Evolutionary conservation across 1,140 invertebrate species (phyloP).

Genomic region (Ganaspis sp.): DNA sequence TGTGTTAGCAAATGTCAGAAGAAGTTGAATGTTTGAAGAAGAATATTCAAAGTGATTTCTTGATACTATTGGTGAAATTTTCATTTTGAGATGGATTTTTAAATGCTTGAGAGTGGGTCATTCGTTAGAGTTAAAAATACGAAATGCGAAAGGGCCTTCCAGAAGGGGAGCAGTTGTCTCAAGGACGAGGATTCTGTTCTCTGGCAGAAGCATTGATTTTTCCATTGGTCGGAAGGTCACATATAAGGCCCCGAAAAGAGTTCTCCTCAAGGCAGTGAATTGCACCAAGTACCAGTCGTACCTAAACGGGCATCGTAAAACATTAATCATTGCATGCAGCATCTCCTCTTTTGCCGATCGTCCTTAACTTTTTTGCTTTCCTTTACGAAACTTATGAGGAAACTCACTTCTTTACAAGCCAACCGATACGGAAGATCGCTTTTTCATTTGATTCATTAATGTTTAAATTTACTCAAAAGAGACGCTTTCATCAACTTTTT

Average conservation of each 20-base stretch:
- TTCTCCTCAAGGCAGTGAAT: neutral
- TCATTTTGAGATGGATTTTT: too few relatives aligned
- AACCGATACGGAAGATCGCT: neutral
- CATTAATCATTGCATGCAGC: conserved; percentile 9
- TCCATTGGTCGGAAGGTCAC: conserved; percentile 2
- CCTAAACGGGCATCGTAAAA: neutral
- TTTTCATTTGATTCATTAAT: neutral
- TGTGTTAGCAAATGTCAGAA: too few relatives aligned
- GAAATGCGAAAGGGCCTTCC: neutral
- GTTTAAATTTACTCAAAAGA: neutral
- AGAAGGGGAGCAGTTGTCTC: neutral
- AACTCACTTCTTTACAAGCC: neutral
- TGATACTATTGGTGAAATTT: too few relatives aligned
- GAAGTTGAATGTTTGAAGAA: too few relatives aligned
- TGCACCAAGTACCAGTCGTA: conserved; percentile 8
- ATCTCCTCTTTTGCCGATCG: neutral
- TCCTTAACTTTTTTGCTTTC: neutral
- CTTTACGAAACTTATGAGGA: neutral
- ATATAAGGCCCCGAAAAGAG: neutral
- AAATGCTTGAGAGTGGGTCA: neutral
- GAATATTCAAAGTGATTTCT: too few relatives aligned
- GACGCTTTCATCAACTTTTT: too few relatives aligned
- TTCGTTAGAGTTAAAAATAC: neutral
- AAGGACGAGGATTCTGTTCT: conserved; percentile 3
- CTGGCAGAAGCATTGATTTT: neutral